Evolutionary conservation across 2,113 vertebrate genomes (phyloP), one percentile per base, ranked within the genome.

Genomic region (Eretmochelys imbricata): DNA sequence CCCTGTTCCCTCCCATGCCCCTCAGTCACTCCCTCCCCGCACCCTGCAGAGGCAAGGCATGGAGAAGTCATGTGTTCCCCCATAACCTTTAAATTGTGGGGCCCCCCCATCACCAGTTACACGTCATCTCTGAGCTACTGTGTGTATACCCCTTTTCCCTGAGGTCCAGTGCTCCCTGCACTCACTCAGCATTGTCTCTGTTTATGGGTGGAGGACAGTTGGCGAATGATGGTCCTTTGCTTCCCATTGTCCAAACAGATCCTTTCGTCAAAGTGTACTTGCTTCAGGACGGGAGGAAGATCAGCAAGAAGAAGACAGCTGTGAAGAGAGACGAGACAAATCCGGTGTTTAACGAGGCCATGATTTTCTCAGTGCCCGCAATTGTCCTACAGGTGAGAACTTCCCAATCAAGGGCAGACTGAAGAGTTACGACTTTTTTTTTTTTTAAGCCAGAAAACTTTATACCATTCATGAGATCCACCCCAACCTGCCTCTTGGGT

Each of bases 211-310:
- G 42, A 85, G 46, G 13, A 4, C 0, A 0, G 3, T 1, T 10
- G 46, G 17, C 57, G 22, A 85, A 90, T 5, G 6, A 8, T 1
- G 6, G 22, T 14, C 75, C 5, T 51, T 49, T 57, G 12, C 42
- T 57, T 50, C 57, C n/a, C 22, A 4, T 8, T 1, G 82, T 75
- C 46, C 1, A 76, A 51, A 92, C 97, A 99, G 99, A 99, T 96
- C 99, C 99, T 10, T 99, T 99, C 4, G 99, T 99, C 96, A 99
- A 99, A 98, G 99, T 99, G 55, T 99, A 99, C 97, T 99, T 99
- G 90, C 99, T 99, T 93, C 99, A 99, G 98, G 99, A 99, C 0
- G 99, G 99, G 81, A 99, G 98, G 96, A 99, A 99, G 96, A 99
- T 99, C 98, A 99, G 99, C 98, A 99, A 99, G 98, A 99, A 99